phyloP scores from a whole-genome alignment of 2,797 vertebrate genomes.

The Halcyon chelicuti region DNA sequence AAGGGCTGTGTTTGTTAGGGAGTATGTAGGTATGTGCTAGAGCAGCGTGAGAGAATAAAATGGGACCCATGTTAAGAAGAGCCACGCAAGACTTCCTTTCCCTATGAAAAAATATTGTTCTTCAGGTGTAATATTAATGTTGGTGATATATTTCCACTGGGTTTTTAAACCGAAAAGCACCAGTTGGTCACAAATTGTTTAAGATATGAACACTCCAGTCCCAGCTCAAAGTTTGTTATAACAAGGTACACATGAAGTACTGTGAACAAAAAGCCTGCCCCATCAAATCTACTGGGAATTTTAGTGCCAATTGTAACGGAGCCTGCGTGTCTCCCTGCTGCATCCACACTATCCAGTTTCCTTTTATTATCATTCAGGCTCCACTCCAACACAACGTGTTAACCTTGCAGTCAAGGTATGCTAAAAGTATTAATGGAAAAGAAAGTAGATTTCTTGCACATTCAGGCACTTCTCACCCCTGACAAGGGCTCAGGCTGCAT shows the following conservation, averaged over 20 bases:
- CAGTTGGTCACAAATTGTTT: background rate
- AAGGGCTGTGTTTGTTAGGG: background rate
- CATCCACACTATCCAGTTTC: background rate
- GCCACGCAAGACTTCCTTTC: background rate
- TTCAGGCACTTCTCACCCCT: background rate
- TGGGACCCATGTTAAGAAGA: background rate
- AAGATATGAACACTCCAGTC: background rate
- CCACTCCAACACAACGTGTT: background rate
- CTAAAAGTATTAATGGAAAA: background rate
- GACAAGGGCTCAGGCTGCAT: background rate
- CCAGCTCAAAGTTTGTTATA: background rate
- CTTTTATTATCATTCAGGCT: background rate
- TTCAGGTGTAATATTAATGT: background rate
- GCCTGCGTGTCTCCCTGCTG: accelerated
- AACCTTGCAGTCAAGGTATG: background rate
- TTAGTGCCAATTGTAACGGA: background rate
- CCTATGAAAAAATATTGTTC: background rate
- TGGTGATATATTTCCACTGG: background rate
- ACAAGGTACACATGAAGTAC: background rate
- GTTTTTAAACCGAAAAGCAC: background rate
- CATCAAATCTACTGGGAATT: background rate
- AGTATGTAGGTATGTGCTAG: accelerated
- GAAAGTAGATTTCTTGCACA: accelerated
- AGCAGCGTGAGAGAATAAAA: background rate
- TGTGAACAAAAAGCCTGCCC: background rate